A percentile compares a stretch with the other conserved stretches of the same genome.
These are phyloP conservation scores for Puma concolor DNA, from an alignment of 2,113 vertebrate genomes.

Conservation along the genomic window DNA sequence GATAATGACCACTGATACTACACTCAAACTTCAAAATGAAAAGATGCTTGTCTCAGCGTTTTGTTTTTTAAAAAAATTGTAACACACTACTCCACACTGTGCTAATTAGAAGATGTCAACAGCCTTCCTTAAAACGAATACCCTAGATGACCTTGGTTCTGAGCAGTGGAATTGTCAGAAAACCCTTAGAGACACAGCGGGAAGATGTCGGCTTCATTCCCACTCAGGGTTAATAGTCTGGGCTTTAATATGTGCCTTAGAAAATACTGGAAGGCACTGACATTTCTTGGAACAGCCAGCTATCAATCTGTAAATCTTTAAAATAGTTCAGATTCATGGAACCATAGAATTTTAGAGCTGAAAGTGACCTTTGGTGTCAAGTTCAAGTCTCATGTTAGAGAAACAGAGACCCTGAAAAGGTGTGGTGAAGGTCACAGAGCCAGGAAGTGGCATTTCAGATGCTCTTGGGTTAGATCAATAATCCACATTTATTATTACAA, in stretches of 20 bases:
- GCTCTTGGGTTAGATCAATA: background rate
- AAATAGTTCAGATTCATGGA: background rate
- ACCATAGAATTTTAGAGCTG: background rate
- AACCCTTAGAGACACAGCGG: background rate
- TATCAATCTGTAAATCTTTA: constrained; percentile 11
- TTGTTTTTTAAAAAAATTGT: background rate
- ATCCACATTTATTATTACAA: background rate
- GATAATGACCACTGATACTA: background rate
- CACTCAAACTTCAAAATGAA: constrained; percentile 51
- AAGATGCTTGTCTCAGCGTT: background rate
- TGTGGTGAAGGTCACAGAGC: background rate
- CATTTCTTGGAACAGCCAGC: background rate
- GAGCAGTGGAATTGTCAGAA: background rate
- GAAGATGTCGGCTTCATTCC: background rate
- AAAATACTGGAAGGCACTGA: background rate
- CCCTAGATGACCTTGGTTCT: background rate
- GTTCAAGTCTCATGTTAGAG: background rate
- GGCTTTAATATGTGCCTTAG: background rate
- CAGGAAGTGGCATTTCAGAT: background rate
- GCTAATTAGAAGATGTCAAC: constrained; percentile 4
- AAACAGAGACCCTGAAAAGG: background rate
- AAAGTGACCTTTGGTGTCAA: background rate
- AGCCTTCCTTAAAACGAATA: background rate
- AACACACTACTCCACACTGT: background rate
- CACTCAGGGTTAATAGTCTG: background rate